Conservation (phyloP, 2,797 vertebrate species). For the Philypnodon macrostomus region DNA sequence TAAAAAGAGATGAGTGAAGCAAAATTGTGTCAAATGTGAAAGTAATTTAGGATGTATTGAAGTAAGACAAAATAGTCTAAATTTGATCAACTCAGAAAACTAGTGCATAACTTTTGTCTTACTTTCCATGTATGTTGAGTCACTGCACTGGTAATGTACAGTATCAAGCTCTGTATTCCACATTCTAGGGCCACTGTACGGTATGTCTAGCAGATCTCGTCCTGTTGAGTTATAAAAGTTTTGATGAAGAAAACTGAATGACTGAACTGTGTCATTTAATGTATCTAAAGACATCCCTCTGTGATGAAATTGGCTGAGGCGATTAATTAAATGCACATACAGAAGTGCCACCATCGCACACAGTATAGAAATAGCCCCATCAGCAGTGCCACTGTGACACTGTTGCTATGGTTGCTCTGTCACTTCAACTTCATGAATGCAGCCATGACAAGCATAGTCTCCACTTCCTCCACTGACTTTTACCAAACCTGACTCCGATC, state of each 20-base stretch:
- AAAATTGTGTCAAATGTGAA: no score
- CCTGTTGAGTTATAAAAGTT: no score
- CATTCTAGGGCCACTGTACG: no score
- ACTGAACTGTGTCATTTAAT: neutral
- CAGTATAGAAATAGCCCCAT: conserved; percentile 1
- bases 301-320: neutral
- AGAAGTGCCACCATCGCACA: neutral
- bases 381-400: neutral
- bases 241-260: no score
- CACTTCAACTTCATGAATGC: neutral
- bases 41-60: no score
- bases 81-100: no score
- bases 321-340: neutral
- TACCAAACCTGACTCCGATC: neutral
- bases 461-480: neutral
- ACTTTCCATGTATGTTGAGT: no score
- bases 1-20: neutral
- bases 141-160: no score
- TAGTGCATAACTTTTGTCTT: no score
- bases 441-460: neutral
- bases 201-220: no score
- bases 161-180: no score
- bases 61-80: no score
- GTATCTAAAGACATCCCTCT: neutral
- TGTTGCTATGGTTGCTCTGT: conserved; percentile 17